Base-by-base conservation (phyloP, 2,113 vertebrate genomes). In the Gallinago paraguaiae region DNA sequence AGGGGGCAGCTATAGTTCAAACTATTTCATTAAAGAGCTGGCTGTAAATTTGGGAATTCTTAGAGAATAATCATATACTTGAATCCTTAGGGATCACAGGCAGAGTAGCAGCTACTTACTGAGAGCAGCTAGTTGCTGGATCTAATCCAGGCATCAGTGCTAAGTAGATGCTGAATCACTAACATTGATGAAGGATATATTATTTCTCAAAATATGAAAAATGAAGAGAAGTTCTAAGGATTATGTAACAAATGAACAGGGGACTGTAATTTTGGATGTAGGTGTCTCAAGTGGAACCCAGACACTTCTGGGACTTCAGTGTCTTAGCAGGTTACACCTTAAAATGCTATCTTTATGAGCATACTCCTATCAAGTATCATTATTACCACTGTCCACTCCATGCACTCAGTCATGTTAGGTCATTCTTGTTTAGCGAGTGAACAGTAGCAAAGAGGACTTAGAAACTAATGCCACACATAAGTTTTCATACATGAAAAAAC, bases 341-440 rank as follows among this genome's bases (percentile, higher is more conserved):
- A 91, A 71, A 94, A 90, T 88, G 54, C 85, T 90, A 25, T 72
- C 93, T 86, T 92, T 92, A 78, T 22, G 25, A 85, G 20, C 53
- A 43, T 82, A 17, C 27, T 85, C 35, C 70, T 88, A 43, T 90
- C 70, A 71, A 82, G 35, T 77, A 68, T 79, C 53, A 64, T 28
- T 33, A 41, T 76, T 69, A 77, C 78, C 11, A 7, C 79, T 65
- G 17, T 76, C 60, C 14, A 65, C 22, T 92, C 48, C 14, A 17
- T 56, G 39, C 51, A 45, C 53, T 82, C 46, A 64, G 39, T 82
- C 33, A 5, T 61, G 18, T 72, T 71, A 56, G 67, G 24, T 85
- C 16, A 18, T 84, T 60, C 82, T 85, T 69, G 27, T 50, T 64
- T 41, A 48, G 28, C 39, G 23, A 69, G 48, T 25, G 48, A 82